phyloP scores from a whole-genome alignment of 2,113 vertebrate species.

The Hucho hucho region DNA sequence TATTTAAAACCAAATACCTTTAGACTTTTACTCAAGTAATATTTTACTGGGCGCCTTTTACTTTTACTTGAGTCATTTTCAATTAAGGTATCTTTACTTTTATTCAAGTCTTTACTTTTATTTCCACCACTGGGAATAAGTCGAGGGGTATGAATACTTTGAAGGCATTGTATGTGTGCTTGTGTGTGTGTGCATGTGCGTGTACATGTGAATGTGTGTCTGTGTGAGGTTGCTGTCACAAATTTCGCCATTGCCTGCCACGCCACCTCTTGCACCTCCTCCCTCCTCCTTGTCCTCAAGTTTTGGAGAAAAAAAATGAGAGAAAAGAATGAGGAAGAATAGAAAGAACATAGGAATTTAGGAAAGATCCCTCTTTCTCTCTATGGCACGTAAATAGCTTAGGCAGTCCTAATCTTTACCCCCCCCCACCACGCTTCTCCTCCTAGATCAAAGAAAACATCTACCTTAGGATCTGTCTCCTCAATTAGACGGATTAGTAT shows the following conservation, averaged over 20 bases:
- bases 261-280: not conserved
- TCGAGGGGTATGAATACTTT: too few species aligned
- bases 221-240: not conserved
- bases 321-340: conserved; percentile 17
- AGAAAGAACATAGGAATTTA: conserved; percentile 17
- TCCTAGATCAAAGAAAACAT: conserved; percentile 61
- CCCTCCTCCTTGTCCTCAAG: not conserved
- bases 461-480: conserved; percentile 48
- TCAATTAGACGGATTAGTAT: conserved; percentile 69
- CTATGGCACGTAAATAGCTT: conserved; percentile 53
- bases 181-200: conserved; percentile 3
- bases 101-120: too few species aligned
- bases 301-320: conserved; percentile 14
- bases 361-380: conserved; percentile 25
- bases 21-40: too few species aligned
- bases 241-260: not conserved
- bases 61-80: too few species aligned
- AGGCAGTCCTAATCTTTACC: conserved; percentile 51
- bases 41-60: too few species aligned
- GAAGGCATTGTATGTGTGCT: not conserved
- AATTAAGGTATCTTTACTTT: too few species aligned
- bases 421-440: not conserved
- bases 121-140: too few species aligned
- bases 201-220: not conserved
- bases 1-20: too few species aligned